Evolutionary conservation across 2,113 vertebrate genomes (phyloP).

Genomic region (Onychorhynchus coronatus): DNA sequence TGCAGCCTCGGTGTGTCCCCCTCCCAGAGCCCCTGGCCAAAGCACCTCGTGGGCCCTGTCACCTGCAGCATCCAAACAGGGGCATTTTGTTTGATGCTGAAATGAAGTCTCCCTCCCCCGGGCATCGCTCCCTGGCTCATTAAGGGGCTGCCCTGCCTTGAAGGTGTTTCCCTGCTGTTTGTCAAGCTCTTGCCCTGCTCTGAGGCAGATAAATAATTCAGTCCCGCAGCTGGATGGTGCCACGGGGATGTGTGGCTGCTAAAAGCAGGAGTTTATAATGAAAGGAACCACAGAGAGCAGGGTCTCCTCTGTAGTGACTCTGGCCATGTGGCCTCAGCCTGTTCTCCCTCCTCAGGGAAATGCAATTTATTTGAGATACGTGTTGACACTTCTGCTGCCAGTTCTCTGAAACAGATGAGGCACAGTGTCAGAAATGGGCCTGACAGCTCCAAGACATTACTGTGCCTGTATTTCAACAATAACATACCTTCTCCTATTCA

Average conservation of each 20-base stretch:
- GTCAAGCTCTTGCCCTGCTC: not conserved
- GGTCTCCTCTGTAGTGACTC: not conserved
- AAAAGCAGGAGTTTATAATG: not conserved
- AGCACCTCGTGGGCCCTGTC: not conserved
- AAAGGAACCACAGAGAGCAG: not conserved
- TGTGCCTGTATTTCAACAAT: not conserved
- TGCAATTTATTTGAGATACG: not conserved
- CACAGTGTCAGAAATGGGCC: not conserved
- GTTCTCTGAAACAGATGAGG: not conserved
- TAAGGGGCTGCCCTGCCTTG: not conserved
- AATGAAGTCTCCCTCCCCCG: not conserved
- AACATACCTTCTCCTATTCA: not conserved
- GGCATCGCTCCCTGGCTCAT: not conserved
- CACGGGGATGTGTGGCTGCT: not conserved
- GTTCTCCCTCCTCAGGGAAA: not conserved
- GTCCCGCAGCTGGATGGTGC: not conserved
- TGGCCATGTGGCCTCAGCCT: not conserved
- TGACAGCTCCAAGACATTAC: not conserved
- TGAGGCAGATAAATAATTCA: conserved; percentile 12
- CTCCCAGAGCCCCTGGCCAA: not conserved
- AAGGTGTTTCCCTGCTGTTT: not conserved
- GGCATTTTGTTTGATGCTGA: not conserved
- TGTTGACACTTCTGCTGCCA: not conserved
- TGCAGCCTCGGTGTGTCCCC: not conserved
- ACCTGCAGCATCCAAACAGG: not conserved